Evolutionary conservation across 2,888 invertebrate species (phyloP).

Genomic region (Argyresthia goedartella): DNA sequence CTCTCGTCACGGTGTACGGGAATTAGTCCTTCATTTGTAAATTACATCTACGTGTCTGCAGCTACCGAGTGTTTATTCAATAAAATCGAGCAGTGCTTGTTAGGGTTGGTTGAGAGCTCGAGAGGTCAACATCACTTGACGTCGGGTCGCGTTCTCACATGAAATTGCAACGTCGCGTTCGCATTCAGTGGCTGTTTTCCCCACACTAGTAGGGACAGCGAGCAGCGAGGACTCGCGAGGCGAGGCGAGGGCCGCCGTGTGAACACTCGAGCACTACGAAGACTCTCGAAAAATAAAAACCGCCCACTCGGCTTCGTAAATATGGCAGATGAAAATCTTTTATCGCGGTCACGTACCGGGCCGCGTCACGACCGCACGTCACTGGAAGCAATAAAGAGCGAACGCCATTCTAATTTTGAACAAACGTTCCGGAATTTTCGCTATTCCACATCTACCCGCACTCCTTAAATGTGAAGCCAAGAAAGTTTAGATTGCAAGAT

Average conservation of each 20-base stretch:
- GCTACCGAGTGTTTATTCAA: constrained; percentile 1
- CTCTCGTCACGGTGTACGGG: constrained; percentile 61
- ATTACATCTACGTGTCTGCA: constrained; percentile 35
- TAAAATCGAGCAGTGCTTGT: neutral
- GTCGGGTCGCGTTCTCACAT: neutral
- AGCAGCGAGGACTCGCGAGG: too few species aligned
- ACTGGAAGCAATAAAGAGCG: constrained; percentile 61
- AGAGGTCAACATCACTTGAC: constrained; percentile 2
- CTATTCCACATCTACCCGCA: constrained; percentile 16
- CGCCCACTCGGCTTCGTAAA: constrained; percentile 68
- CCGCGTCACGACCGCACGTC: constrained; percentile 65
- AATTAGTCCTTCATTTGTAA: constrained; percentile 67
- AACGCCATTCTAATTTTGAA: constrained; percentile 65
- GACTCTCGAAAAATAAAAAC: constrained; percentile 61
- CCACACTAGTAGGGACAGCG: too few species aligned
- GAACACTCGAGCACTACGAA: constrained; percentile 58
- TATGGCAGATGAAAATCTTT: constrained; percentile 71
- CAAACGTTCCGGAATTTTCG: constrained; percentile 53
- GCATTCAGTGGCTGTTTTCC: neutral
- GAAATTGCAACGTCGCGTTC: constrained; percentile 1
- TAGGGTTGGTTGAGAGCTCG: neutral
- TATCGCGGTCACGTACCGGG: constrained; percentile 67
- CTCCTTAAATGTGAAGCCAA: constrained; percentile 1
- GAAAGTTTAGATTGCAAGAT: neutral
- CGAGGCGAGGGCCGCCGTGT: constrained; percentile 37